Evolutionary conservation across 1,140 invertebrate genomes (phyloP).

Genomic region (Zaprionus capensis): DNA sequence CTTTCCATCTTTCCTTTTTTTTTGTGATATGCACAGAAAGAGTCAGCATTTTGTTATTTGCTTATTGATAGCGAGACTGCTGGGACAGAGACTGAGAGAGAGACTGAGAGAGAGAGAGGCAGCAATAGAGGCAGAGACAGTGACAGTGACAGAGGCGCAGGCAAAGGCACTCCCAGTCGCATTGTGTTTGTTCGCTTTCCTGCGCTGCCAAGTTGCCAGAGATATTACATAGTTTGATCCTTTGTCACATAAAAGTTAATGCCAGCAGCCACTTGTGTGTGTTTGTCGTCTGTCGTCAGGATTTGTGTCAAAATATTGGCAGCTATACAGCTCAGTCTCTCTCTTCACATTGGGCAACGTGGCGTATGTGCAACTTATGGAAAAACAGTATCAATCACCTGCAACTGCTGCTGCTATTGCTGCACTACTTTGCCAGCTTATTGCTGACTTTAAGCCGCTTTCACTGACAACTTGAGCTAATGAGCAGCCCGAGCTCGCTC

Average conservation of each 20-base stretch:
- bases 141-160: no score
- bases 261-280: slow-evolving; percentile 56
- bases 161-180: neutral
- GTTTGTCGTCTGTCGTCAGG: slow-evolving; percentile 57
- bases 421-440: slow-evolving; percentile 38
- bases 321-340: slow-evolving; percentile 22
- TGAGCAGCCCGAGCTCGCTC: slow-evolving; percentile 35
- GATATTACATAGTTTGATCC: slow-evolving; percentile 71
- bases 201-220: slow-evolving; percentile 30
- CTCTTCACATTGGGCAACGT: slow-evolving; percentile 3
- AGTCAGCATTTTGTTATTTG: slow-evolving; percentile 44
- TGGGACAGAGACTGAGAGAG: neutral
- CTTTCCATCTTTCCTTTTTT: neutral
- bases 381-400: neutral
- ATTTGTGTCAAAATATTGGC: slow-evolving; percentile 61
- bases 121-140: neutral
- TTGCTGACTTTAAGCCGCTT: slow-evolving; percentile 6
- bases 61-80: slow-evolving; percentile 58
- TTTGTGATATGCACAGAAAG: slow-evolving; percentile 74
- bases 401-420: neutral
- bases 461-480: slow-evolving; percentile 49
- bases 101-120: no score
- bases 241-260: slow-evolving; percentile 63
- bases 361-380: slow-evolving; percentile 49
- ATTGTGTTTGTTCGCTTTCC: neutral